Base-by-base conservation (phyloP, 1,140 invertebrate species). In the Tetramorium simillimum region DNA sequence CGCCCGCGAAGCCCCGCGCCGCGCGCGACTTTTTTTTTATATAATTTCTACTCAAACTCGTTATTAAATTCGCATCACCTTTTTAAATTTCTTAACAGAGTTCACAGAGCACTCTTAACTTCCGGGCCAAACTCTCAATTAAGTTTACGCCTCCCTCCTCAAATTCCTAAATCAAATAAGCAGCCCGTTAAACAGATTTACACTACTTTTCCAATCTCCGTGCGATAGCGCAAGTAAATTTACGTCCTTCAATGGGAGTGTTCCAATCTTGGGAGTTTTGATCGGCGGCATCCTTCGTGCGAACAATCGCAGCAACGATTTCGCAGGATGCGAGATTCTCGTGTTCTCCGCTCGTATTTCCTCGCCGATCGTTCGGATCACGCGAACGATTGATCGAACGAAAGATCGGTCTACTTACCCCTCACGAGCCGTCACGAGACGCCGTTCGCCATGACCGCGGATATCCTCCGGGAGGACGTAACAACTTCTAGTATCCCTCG, bases 401-500 rank as follows among this genome's bases (percentile, higher is more conserved):
- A 49, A 33, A 33, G 37, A 87, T 82, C 21, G 40, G 12, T 65
- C 16, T 14, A 51, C 28, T 51, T 53, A 77, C 65, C 16, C 37
- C 46, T 18, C 80, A 5, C 46, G n/a, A 70, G 46, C 9, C 69
- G 80, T 84, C 80, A 84, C 69, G 69, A 84, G 53, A 70, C 56
- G 18, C 67, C 49, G 62, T 87, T 86, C 84, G 85, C 80, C 80
- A 60, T 76, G 24, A 21, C 28, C n/a, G 21, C 28, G 21, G 4
- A 18, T 49, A 72, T 69, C 75, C 63, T 46, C 0, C 53, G 24
- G 33, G 56, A 60, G 40, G 6, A 49, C 53, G 28, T 14, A 62
- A 69, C 21, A 21, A 75, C 80, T 84, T 84, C 51, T 21, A 72
- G 69, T 84, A 84, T 84, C 53, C 80, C 80, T 75, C 49, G 63